phyloP scores from a whole-genome alignment of 2,888 invertebrate species.

The Dasysyrphus albostriatus region DNA sequence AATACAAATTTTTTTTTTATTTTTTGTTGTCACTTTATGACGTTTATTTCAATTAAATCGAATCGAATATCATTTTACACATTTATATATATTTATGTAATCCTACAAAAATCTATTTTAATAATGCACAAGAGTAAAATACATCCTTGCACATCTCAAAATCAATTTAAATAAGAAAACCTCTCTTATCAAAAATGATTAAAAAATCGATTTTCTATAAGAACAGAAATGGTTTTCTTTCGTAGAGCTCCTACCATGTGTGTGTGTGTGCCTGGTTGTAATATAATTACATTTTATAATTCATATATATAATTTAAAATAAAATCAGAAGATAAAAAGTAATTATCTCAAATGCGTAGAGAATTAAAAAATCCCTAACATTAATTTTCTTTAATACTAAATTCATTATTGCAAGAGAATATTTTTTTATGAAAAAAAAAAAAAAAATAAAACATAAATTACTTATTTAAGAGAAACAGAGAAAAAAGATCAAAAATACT shows the following conservation, averaged over 20 bases:
- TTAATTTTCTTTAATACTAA: constrained; percentile 54
- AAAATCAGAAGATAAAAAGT: constrained; percentile 42
- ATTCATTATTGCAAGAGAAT: constrained; percentile 66
- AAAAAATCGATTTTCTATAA: background rate
- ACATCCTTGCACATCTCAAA: constrained; percentile 14
- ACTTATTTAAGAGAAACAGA: constrained; percentile 32
- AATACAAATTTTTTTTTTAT: background rate
- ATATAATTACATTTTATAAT: constrained; percentile 51
- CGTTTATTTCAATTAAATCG: constrained; percentile 66
- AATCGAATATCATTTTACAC: constrained; percentile 56
- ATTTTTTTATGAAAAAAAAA: constrained; percentile 40
- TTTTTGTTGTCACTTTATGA: constrained; percentile 54
- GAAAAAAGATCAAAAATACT: constrained; percentile 40
- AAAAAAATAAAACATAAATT: constrained; percentile 64
- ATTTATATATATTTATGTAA: constrained; percentile 4
- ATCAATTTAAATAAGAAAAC: background rate
- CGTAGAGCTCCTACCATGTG: constrained; percentile 31
- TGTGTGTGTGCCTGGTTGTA: background rate
- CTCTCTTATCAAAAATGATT: constrained; percentile 7
- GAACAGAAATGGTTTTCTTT: constrained; percentile 13
- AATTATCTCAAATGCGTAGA: constrained; percentile 19
- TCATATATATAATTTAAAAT: constrained; percentile 62
- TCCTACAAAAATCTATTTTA: constrained; percentile 25
- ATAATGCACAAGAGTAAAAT: constrained; percentile 26
- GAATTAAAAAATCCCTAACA: constrained; percentile 23